Evolutionary conservation across 2,113 vertebrate genomes (phyloP).

Genomic region (Balaeniceps rex): DNA sequence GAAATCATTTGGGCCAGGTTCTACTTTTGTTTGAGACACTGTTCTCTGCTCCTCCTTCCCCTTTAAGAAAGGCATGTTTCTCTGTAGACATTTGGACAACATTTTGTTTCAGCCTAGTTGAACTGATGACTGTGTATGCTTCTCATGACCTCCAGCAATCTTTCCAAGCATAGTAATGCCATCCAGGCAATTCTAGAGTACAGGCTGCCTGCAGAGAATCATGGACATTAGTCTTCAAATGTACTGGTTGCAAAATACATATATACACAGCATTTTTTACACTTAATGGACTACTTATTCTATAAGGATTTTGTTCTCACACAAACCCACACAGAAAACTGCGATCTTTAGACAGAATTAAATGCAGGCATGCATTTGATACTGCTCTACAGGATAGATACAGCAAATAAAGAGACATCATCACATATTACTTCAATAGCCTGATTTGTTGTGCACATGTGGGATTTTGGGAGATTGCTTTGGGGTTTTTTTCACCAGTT

Average conservation of each 20-base stretch:
- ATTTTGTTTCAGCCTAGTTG: background rate
- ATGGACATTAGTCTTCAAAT: background rate
- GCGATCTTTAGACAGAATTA: background rate
- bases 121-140: background rate
- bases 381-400: background rate
- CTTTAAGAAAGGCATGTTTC: background rate
- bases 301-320: background rate
- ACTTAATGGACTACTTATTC: background rate
- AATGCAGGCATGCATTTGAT: background rate
- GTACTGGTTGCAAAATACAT: background rate
- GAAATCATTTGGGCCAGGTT: background rate
- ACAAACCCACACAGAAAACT: background rate
- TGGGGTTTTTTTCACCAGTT: background rate
- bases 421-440: background rate
- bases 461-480: background rate
- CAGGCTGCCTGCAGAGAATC: background rate
- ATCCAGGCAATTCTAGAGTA: background rate
- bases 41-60: background rate
- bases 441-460: background rate
- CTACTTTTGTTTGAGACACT: background rate
- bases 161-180: background rate
- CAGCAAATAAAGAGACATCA: background rate
- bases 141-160: background rate
- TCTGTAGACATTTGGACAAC: background rate
- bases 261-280: background rate